Evolutionary conservation across 2,888 invertebrate species (phyloP).

Genomic region (Morpho achilles): DNA sequence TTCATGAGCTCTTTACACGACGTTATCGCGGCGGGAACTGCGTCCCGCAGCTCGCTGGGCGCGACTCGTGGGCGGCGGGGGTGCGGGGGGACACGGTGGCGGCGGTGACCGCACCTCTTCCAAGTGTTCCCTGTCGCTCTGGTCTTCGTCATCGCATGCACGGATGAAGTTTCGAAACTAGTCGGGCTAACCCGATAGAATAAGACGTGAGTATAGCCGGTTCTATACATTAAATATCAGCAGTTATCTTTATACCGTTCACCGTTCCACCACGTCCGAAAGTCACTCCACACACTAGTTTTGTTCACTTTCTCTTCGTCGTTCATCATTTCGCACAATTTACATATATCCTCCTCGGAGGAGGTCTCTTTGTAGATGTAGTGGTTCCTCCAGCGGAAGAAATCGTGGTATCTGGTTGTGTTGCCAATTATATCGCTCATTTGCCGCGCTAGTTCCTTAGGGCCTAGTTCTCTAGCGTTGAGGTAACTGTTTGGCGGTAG

Average conservation of each 20-base stretch:
- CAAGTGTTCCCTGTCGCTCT: too few species aligned
- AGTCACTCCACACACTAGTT: slow-evolving; percentile 25
- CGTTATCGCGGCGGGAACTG: too few species aligned
- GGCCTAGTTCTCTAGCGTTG: slow-evolving; percentile 32
- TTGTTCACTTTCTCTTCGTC: slow-evolving; percentile 18
- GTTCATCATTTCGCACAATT: slow-evolving; percentile 30
- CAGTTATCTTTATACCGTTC: slow-evolving; percentile 20
- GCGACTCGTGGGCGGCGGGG: too few species aligned
- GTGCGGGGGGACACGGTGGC: too few species aligned
- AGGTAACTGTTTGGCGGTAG: slow-evolving; percentile 36
- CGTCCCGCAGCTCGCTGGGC: too few species aligned
- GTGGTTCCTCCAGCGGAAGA: slow-evolving; percentile 38
- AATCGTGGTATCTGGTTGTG: slow-evolving; percentile 31
- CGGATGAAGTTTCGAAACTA: too few species aligned
- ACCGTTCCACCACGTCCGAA: slow-evolving; percentile 30
- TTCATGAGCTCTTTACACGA: too few species aligned
- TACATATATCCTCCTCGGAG: slow-evolving; percentile 28
- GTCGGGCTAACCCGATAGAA: too few species aligned
- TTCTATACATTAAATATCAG: neutral
- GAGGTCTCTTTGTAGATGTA: slow-evolving; percentile 27
- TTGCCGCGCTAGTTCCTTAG: slow-evolving; percentile 28
- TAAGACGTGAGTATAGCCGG: too few species aligned
- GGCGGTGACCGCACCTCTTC: too few species aligned
- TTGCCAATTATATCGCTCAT: slow-evolving; percentile 34
- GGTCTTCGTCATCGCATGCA: too few species aligned